These are phyloP conservation scores for Hypercompe scribonia DNA, from an alignment of 2,888 invertebrate genomes.

Conservation along the genomic window DNA sequence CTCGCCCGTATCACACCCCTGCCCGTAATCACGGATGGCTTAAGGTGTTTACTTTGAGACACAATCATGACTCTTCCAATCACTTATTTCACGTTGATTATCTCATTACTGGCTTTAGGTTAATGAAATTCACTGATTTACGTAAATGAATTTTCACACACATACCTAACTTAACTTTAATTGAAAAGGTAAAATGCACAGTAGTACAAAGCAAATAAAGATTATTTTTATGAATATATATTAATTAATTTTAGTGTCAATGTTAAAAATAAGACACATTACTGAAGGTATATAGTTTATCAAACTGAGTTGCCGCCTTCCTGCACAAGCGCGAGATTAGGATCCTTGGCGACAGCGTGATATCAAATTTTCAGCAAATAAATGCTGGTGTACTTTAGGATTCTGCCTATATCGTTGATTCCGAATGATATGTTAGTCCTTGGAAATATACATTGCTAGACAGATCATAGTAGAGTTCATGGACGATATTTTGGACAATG, in stretches of 20 bases:
- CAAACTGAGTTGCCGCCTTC: no score
- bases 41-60: slow-evolving; percentile 56
- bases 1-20: slow-evolving; percentile 25
- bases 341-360: no score
- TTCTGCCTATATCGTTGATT: no score
- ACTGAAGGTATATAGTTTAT: no score
- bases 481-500: no score
- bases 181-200: neutral
- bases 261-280: no score
- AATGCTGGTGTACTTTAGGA: no score
- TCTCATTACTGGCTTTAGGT: slow-evolving; percentile 18
- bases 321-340: no score
- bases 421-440: no score
- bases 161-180: neutral
- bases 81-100: slow-evolving; percentile 39
- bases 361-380: no score
- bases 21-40: slow-evolving; percentile 58
- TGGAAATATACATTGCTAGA: no score
- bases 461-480: no score
- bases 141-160: neutral
- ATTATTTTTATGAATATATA: neutral
- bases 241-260: neutral
- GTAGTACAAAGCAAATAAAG: neutral
- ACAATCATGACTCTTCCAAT: slow-evolving; percentile 50
- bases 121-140: slow-evolving; percentile 26